Evolutionary conservation across 2,113 vertebrate genomes (phyloP), one percentile per base, ranked within the genome.

Genomic region (Lates calcarifer): DNA sequence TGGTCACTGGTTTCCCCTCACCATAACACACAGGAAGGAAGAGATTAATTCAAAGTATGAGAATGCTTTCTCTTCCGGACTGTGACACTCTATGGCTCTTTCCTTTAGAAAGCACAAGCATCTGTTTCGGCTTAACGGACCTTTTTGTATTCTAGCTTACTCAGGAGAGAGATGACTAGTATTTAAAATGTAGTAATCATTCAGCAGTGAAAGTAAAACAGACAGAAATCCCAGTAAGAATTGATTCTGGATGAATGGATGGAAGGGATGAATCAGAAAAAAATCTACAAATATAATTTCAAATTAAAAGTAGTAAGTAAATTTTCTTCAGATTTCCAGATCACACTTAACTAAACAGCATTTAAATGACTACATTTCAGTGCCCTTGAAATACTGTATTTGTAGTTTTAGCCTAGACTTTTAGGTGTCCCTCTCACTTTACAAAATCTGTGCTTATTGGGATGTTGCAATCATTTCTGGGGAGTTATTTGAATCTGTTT

Each of bases 21-120:
- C 14, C 37, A 60, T 53, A 82, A 86, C 68, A 9, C 71, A 70
- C 77, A 74, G 89, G 90, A 92, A 84, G 84, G 82, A 87, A 87
- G 77, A 76, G 56, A 87, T 72, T 68, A 43, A 82, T 86, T 68
- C 64, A 69, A 45, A 55, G n/a, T 33, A 31, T 80, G 61, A 72
- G 63, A 83, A 82, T 58, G 33, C 12, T 33, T 29, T 75, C 15
- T 53, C 17, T 64, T 31, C 10, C 28, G 13, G 29, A 53, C 68
- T 31, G 35, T 6, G 24, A 29, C 78, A 20, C 74, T 33, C 8
- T 37, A 17, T 28, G 11, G 3, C 49, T 43, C 39, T 1, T n/a
- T 77, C 22, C 60, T 47, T 74, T 5, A 11, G 5, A 14, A n/a
- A 64, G n/a, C 18, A 37, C 13, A 26, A 13, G n/a, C 24, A 2